Evolutionary conservation across 2,113 vertebrate species (phyloP), one percentile per base, ranked within the genome.

Genomic region (Rhipidura dahli): DNA sequence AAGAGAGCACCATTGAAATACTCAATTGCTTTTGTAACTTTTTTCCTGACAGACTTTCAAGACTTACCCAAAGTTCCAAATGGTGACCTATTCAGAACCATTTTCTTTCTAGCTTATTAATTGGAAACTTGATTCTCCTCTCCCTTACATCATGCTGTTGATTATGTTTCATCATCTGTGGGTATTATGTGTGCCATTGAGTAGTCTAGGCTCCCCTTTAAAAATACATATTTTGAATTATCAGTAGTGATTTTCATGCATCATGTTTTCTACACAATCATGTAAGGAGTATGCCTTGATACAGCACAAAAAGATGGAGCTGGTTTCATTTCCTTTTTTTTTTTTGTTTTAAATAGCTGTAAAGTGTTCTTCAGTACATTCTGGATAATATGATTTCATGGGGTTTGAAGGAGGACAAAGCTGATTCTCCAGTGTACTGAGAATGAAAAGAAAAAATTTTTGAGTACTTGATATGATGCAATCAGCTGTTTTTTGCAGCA

Each of bases 1-100:
- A 97, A 97, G 97, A 97, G 96, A 98, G 95, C 98, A 98, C 97
- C 97, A 94, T 92, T 97, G 97, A 98, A 96, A 94, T 96, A 95
- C 94, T 97, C 50, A 64, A 96, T 94, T 94, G 81, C 91, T 96
- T 96, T 90, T 96, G 78, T 94, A 90, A 80, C 69, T 89, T 93
- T 95, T 96, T 89, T 96, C 97, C 91, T 95, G 92, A 89, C 89
- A 94, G 91, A 83, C 89, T 96, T 88, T 94, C 13, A 95, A 96
- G 89, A 94, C 79, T 96, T 96, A 82, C 94, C 92, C 96, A 94
- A 96, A 97, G 95, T 95, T 97, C 93, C 94, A 97, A 94, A 92
- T 96, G 96, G 96, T 97, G 97, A 97, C 96, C 96, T 97, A 37
- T 96, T 98, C 97, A 97, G 97, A 98, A 90, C 95, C 73, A 30